Evolutionary conservation across 1,140 invertebrate genomes (phyloP).

Genomic region (Oedothorax gibbosus): DNA sequence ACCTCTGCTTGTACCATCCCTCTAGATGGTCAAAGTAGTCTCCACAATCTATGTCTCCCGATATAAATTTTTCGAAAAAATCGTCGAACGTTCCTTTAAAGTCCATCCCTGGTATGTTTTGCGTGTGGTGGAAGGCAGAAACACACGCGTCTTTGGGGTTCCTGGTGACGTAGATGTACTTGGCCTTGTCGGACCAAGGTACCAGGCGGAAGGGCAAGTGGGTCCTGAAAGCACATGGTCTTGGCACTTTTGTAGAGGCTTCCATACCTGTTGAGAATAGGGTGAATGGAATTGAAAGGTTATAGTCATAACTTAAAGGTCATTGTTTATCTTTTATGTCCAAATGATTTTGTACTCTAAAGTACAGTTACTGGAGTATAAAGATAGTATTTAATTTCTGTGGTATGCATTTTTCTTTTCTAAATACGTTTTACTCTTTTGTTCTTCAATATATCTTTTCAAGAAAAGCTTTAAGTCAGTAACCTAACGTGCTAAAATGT

Average conservation of each 20-base stretch:
- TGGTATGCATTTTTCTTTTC: too few relatives aligned
- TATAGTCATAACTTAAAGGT: too few relatives aligned
- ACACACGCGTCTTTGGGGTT: slow-evolving; percentile 79
- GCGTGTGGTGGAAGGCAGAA: slow-evolving; percentile 85
- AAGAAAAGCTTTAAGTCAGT: too few relatives aligned
- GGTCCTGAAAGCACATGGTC: slow-evolving; percentile 37
- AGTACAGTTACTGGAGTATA: too few relatives aligned
- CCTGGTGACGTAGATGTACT: slow-evolving; percentile 62
- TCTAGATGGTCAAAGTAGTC: slow-evolving; percentile 69
- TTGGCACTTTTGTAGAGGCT: slow-evolving; percentile 13
- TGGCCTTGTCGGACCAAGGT: slow-evolving; percentile 54
- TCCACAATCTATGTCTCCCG: slow-evolving; percentile 67
- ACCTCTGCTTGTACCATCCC: slow-evolving; percentile 65
- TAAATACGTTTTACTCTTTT: too few relatives aligned
- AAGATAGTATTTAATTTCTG: too few relatives aligned
- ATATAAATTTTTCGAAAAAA: slow-evolving; percentile 67
- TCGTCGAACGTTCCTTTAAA: slow-evolving; percentile 65
- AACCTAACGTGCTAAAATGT: too few relatives aligned
- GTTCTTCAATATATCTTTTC: too few relatives aligned
- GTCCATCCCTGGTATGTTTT: slow-evolving; percentile 70
- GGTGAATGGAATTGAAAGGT: too few relatives aligned
- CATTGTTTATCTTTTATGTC: too few relatives aligned
- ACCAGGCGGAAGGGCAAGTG: slow-evolving; percentile 59
- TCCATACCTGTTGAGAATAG: slow-evolving; percentile 1
- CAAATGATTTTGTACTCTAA: too few relatives aligned